Conservation (phyloP, 2,113 vertebrate genomes). For the Spheniscus mendiculus region DNA sequence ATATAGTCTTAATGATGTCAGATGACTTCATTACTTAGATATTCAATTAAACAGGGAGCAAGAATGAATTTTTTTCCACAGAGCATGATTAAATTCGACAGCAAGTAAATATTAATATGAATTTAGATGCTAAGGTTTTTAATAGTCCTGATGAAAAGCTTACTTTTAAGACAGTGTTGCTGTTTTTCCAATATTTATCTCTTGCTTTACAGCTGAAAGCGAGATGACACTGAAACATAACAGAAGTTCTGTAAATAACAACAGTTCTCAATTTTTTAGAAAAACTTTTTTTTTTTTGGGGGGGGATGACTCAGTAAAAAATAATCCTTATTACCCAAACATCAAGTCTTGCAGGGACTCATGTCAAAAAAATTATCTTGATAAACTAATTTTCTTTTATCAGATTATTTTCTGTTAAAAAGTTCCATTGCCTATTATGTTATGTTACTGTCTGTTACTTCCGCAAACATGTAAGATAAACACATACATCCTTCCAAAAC, state of each 20-base stretch:
- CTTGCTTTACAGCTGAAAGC: not conserved
- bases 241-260: not conserved
- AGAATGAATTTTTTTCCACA: not conserved
- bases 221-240: not conserved
- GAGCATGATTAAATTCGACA: not conserved
- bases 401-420: not conserved
- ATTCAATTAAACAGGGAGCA: slow-evolving; percentile 10
- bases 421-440: not conserved
- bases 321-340: not conserved
- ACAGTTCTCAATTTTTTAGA: not conserved
- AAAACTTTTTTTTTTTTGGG: not conserved
- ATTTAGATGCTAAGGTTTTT: not conserved
- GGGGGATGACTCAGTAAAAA: not conserved
- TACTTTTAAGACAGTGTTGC: not conserved
- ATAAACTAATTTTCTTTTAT: not conserved
- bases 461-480: not conserved
- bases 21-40: not conserved
- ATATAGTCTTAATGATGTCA: not conserved
- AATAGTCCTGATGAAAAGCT: not conserved
- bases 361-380: not conserved
- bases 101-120: slow-evolving; percentile 4
- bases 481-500: not conserved
- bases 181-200: not conserved
- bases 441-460: not conserved
- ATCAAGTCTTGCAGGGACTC: not conserved